These are phyloP conservation scores for Manis pentadactyla DNA, from an alignment of 2,797 vertebrate genomes.

Conservation along the genomic window DNA sequence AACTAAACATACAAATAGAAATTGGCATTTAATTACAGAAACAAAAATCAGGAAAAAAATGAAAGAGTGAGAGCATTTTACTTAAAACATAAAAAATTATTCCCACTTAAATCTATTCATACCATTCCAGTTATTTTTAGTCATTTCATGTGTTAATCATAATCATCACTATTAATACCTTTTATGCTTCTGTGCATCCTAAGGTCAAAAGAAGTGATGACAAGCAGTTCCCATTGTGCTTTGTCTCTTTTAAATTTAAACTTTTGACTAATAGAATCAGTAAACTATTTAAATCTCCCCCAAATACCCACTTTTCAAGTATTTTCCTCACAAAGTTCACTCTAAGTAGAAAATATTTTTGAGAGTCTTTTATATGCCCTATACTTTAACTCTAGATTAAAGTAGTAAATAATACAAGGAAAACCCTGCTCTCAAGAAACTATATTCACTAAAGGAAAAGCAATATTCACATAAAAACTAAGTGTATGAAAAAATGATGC, in stretches of 20 bases:
- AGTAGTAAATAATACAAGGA: neutral
- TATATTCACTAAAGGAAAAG: neutral
- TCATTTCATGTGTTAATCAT: neutral
- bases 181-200: neutral
- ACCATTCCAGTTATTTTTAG: neutral
- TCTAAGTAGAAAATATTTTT: neutral
- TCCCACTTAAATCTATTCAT: neutral
- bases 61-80: neutral
- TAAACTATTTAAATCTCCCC: neutral
- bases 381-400: rapidly evolving
- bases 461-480: neutral
- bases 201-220: neutral
- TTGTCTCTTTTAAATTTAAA: neutral
- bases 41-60: neutral
- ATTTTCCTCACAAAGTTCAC: neutral
- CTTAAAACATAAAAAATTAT: neutral
- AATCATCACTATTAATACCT: neutral
- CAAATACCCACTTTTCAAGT: neutral
- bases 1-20: neutral
- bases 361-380: neutral
- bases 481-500: no score
- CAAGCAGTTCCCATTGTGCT: rapidly evolving
- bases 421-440: neutral
- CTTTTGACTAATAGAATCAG: neutral
- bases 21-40: neutral